A percentile compares a stretch with the other conserved stretches of the same genome.
These are phyloP conservation scores for Agrilus planipennis DNA, from an alignment of 1,140 invertebrate genomes.

Conservation along the genomic window DNA sequence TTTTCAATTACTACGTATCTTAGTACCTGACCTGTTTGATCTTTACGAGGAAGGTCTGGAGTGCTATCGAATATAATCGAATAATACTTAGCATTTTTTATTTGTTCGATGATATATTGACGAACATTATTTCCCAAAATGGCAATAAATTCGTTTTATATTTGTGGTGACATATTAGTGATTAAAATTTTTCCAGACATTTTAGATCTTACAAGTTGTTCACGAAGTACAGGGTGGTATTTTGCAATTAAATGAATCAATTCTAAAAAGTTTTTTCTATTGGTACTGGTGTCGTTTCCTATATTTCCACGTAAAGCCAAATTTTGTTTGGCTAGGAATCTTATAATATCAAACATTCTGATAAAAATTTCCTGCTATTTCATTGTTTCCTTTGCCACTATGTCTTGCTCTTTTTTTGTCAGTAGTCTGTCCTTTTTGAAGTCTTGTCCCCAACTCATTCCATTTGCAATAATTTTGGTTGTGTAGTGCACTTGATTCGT, in stretches of 20 bases:
- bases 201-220: constrained; percentile 11
- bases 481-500: too few relatives aligned
- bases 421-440: constrained; percentile 4
- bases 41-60: constrained; percentile 11
- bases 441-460: background rate
- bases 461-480: constrained; percentile 6
- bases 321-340: constrained; percentile 25
- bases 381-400: constrained; percentile 2
- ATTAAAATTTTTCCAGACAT: constrained; percentile 12
- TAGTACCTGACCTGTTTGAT: constrained; percentile 15
- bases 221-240: constrained; percentile 14
- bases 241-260: constrained; percentile 16
- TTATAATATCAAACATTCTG: constrained; percentile 20
- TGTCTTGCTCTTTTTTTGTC: constrained; percentile 4
- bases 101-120: constrained; percentile 14
- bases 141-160: constrained; percentile 22
- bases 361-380: constrained; percentile 18
- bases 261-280: constrained; percentile 27
- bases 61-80: constrained; percentile 15
- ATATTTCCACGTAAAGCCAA: constrained; percentile 25
- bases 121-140: constrained; percentile 15
- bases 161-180: constrained; percentile 18
- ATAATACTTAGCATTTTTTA: constrained; percentile 21
- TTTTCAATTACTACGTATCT: constrained; percentile 13
- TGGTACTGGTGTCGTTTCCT: constrained; percentile 17